Evolutionary conservation across 2,113 vertebrate species (phyloP).

Genomic region (Rissa tridactyla): DNA sequence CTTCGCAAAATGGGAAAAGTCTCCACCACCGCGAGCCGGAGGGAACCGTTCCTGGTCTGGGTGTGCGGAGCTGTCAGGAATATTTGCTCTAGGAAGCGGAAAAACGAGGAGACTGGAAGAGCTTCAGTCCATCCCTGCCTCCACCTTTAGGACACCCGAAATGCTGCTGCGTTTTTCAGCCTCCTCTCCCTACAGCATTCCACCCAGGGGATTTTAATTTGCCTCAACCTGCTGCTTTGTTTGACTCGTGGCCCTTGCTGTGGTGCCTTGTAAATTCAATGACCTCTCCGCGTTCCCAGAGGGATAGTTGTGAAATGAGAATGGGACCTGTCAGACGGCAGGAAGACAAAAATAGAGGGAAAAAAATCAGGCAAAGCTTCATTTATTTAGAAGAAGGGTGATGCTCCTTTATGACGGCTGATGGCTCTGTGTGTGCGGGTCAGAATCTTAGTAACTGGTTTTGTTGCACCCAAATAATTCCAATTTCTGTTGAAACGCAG

Average conservation of each 20-base stretch:
- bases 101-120: neutral
- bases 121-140: neutral
- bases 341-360: neutral
- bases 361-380: neutral
- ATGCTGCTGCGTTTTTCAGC: fast-evolving
- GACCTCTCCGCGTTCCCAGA: neutral
- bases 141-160: neutral
- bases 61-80: neutral
- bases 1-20: neutral
- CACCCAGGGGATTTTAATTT: fast-evolving
- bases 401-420: neutral
- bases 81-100: neutral
- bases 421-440: neutral
- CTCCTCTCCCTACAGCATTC: neutral
- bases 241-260: too few species aligned
- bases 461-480: too few species aligned
- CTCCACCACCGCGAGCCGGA: neutral
- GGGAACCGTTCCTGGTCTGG: neutral
- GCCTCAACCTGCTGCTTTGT: neutral
- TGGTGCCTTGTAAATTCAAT: neutral
- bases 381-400: neutral
- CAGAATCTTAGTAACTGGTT: too few species aligned
- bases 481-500: too few species aligned
- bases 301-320: neutral
- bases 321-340: fast-evolving